Evolutionary conservation across 2,113 vertebrate genomes (phyloP).

Genomic region (Antechinus flavipes): DNA sequence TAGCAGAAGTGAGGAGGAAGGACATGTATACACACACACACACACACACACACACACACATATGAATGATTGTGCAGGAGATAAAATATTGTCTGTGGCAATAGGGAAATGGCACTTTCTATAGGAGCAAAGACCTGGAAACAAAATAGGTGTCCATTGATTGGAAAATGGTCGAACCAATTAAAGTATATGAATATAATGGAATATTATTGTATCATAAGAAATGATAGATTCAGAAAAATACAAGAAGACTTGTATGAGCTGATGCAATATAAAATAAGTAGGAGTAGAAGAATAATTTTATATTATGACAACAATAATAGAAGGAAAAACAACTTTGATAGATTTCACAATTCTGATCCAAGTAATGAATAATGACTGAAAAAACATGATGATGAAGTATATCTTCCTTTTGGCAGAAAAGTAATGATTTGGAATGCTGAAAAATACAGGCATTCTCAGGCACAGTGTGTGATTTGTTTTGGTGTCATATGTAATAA

Average conservation of each 20-base stretch:
- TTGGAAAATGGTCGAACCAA: not conserved
- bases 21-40: not conserved
- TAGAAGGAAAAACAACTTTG: not conserved
- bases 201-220: not conserved
- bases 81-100: not conserved
- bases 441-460: not conserved
- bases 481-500: not conserved
- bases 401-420: not conserved
- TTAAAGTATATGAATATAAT: not conserved
- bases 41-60: not conserved
- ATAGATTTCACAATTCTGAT: not conserved
- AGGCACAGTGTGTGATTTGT: not conserved
- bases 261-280: not conserved
- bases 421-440: not conserved
- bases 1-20: not conserved
- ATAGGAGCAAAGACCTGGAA: not conserved
- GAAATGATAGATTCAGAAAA: not conserved
- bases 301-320: not conserved
- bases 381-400: not conserved
- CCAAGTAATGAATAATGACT: not conserved
- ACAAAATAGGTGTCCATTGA: not conserved
- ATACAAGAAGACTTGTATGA: not conserved
- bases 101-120: not conserved
- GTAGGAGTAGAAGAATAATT: not conserved
- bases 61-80: not conserved